Conservation (phyloP, 2,797 vertebrate genomes). For the Eptatretus atami region DNA sequence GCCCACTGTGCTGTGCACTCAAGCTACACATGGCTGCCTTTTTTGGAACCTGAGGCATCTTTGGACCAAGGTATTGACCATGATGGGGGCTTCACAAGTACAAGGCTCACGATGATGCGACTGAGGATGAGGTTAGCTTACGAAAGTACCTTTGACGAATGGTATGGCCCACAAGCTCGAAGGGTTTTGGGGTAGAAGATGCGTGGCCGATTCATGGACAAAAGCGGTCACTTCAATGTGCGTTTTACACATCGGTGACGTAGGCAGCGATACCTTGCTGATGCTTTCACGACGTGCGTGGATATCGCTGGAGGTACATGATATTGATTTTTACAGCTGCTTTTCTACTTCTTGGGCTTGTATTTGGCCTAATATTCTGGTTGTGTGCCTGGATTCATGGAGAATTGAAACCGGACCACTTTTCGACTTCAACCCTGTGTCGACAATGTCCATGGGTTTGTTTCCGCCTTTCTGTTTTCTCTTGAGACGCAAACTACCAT, state of each 20-base stretch:
- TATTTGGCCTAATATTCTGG: conserved; percentile 74
- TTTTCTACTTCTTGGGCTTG: conserved; percentile 62
- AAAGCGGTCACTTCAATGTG: conserved; percentile 78
- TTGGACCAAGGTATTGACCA: too few relatives aligned
- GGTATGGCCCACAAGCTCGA: too few relatives aligned
- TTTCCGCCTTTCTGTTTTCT: conserved; percentile 68
- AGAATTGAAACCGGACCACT: conserved; percentile 18
- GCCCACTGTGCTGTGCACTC: too few relatives aligned
- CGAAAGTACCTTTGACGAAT: too few relatives aligned
- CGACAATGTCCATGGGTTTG: conserved; percentile 51
- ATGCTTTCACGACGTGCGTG: conserved; percentile 90
- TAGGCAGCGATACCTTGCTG: conserved; percentile 55
- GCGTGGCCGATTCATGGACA: conserved; percentile 68
- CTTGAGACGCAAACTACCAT: conserved; percentile 93
- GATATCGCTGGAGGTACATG: conserved; percentile 89
- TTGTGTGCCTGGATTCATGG: conserved; percentile 45
- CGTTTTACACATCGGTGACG: conserved; percentile 75
- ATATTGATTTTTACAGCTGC: conserved; percentile 47
- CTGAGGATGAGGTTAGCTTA: too few relatives aligned
- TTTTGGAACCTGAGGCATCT: too few relatives aligned
- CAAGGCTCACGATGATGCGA: too few relatives aligned
- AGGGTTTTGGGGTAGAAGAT: neutral
- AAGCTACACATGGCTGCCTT: too few relatives aligned
- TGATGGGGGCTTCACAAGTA: too few relatives aligned
- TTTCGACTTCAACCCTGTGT: conserved; percentile 32